Percentiles rank a stretch among this genome's conserved stretches.
Conservation (phyloP, 2,113 vertebrate species). For the Heterotis niloticus region DNA sequence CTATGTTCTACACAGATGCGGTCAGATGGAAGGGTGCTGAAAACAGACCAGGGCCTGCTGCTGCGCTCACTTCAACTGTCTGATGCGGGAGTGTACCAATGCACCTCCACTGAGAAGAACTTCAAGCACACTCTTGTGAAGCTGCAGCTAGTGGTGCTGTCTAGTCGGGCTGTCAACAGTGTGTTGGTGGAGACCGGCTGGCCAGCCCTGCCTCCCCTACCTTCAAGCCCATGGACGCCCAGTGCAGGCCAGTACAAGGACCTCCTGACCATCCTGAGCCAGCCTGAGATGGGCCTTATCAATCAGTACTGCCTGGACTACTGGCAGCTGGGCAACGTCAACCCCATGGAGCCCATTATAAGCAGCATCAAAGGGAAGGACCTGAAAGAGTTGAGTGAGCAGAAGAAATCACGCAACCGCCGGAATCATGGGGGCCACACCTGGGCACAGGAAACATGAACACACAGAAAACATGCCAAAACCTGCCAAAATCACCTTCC, state of each 20-base stretch:
- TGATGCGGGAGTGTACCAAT: conserved; percentile 87
- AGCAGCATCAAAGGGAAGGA: conserved; percentile 60
- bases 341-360: conserved; percentile 63
- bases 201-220: conserved; percentile 44
- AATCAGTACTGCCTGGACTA: conserved; percentile 98
- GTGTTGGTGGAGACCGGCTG: conserved; percentile 75
- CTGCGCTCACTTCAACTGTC: conserved; percentile 83
- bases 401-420: conserved; percentile 92
- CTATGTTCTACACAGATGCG: conserved; percentile 69
- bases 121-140: conserved; percentile 91
- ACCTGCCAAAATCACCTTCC: not conserved
- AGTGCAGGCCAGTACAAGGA: conserved; percentile 81
- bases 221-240: conserved; percentile 70
- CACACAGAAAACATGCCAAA: not conserved
- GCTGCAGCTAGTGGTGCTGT: conserved; percentile 86
- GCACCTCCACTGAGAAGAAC: conserved; percentile 96
- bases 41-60: conserved; percentile 87
- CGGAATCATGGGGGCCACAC: conserved; percentile 84
- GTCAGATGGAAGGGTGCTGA: conserved; percentile 83
- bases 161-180: conserved; percentile 77
- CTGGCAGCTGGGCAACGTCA: conserved; percentile 78
- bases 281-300: conserved; percentile 94
- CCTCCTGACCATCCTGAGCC: conserved; percentile 90
- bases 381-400: conserved; percentile 85
- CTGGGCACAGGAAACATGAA: conserved; percentile 82